phyloP scores from a whole-genome alignment of 2,113 vertebrate genomes.

The Reinhardtius hippoglossoides region DNA sequence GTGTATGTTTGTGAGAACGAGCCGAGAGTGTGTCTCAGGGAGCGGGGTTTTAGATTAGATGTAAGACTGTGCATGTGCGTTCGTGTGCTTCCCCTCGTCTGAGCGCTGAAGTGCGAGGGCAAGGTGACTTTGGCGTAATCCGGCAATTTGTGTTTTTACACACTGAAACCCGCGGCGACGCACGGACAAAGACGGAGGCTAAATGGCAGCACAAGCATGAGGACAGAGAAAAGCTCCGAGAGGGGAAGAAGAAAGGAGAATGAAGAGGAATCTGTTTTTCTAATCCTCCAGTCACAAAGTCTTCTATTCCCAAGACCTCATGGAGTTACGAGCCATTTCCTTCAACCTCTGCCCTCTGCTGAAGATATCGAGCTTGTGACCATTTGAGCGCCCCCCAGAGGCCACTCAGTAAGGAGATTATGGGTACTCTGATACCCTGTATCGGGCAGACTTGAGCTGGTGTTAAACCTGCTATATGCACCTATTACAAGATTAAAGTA shows the following conservation, averaged over 20 bases:
- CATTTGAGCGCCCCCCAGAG: constrained; percentile 40
- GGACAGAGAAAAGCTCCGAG: neutral
- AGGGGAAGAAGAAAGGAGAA: neutral
- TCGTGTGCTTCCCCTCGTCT: neutral
- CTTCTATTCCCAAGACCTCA: constrained; percentile 32
- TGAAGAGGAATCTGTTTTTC: neutral
- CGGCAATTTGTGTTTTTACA: constrained; percentile 21
- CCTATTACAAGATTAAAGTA: neutral
- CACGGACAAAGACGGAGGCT: neutral
- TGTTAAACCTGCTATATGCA: neutral
- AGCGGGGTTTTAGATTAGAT: neutral
- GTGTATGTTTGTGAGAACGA: neutral
- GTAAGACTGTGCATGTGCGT: neutral
- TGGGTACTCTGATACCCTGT: neutral
- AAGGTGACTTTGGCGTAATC: constrained; percentile 60
- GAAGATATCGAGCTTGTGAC: constrained; percentile 4
- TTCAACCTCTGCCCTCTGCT: constrained; percentile 47
- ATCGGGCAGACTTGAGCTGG: neutral
- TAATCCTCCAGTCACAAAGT: constrained; percentile 38
- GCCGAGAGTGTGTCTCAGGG: too few relatives aligned
- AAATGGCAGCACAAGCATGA: neutral
- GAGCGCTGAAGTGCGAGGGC: constrained; percentile 4
- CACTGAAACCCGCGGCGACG: neutral
- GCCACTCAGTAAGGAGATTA: constrained; percentile 23
- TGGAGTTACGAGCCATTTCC: constrained; percentile 37